phyloP scores from a whole-genome alignment of 2,113 vertebrate genomes.

The Willisornis vidua region DNA sequence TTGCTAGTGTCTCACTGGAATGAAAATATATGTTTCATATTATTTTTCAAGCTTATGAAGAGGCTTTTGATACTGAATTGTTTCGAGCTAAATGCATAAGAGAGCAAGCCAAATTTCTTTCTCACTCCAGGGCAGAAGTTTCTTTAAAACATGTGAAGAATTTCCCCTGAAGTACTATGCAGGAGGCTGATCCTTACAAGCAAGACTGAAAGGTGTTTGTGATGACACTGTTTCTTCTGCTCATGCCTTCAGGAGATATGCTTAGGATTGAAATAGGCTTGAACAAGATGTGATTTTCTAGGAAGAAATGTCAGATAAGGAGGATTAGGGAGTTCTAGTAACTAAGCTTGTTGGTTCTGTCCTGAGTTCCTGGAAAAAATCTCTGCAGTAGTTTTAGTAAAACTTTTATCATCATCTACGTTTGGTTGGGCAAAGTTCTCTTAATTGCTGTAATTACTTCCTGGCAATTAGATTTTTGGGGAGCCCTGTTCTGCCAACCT shows the following conservation, averaged over 20 bases:
- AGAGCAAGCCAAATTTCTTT: not conserved
- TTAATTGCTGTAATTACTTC: not conserved
- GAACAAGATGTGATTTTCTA: not conserved
- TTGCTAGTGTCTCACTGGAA: not conserved
- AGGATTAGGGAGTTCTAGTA: constrained; percentile 1
- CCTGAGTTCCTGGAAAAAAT: not conserved
- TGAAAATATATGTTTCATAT: not conserved
- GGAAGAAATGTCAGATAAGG: not conserved
- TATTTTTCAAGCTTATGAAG: not conserved
- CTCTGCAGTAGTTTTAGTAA: not conserved
- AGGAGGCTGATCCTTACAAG: not conserved
- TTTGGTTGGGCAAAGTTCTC: not conserved
- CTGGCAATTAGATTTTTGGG: not conserved
- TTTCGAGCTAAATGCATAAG: not conserved
- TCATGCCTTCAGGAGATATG: not conserved
- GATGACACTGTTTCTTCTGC: not conserved
- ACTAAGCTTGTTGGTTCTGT: not conserved
- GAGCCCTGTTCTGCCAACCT: not conserved
- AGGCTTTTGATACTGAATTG: not conserved
- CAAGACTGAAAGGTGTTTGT: not conserved
- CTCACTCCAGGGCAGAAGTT: not conserved
- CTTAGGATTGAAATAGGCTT: not conserved
- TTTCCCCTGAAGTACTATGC: not conserved
- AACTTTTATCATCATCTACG: accelerated
- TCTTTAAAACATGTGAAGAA: not conserved